Evolutionary conservation across 2,888 invertebrate genomes (phyloP).

Genomic region (Cylindroiulus punctatus): DNA sequence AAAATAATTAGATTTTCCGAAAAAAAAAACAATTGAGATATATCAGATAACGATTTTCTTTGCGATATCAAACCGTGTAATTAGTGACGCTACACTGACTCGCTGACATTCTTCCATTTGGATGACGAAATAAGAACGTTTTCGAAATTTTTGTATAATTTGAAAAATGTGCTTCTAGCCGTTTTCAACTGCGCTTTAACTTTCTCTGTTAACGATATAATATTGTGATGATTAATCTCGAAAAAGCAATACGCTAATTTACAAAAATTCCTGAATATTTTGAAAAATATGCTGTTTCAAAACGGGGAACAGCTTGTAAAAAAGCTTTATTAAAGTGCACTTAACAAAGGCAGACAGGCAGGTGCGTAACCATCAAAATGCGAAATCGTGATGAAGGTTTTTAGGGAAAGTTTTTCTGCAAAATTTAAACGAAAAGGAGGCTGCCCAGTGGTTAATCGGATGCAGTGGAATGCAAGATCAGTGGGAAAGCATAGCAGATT

Average conservation of each 20-base stretch:
- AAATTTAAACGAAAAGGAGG: background rate
- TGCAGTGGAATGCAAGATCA: constrained; percentile 29
- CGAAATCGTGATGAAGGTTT: constrained; percentile 23
- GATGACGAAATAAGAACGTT: background rate
- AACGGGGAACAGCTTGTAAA: background rate
- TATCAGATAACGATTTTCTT: constrained; percentile 20
- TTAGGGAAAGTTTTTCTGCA: background rate
- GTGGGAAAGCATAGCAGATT: constrained; percentile 17
- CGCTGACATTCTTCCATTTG: background rate
- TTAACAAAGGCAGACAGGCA: constrained; percentile 13
- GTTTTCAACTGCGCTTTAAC: background rate
- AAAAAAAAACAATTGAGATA: background rate
- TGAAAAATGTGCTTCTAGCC: background rate
- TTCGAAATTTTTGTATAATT: background rate
- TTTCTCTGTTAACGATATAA: background rate
- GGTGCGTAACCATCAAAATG: constrained; percentile 45
- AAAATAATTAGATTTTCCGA: constrained; percentile 5
- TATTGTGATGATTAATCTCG: background rate
- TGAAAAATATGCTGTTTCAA: background rate
- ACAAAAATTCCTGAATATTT: constrained; percentile 13
- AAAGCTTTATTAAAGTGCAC: constrained; percentile 30
- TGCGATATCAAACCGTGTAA: background rate
- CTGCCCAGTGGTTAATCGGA: constrained; percentile 44
- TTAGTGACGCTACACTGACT: constrained; percentile 21
- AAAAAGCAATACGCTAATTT: constrained; percentile 5